Base-by-base conservation (phyloP, 2,113 vertebrate genomes). In the Rutilus rutilus region DNA sequence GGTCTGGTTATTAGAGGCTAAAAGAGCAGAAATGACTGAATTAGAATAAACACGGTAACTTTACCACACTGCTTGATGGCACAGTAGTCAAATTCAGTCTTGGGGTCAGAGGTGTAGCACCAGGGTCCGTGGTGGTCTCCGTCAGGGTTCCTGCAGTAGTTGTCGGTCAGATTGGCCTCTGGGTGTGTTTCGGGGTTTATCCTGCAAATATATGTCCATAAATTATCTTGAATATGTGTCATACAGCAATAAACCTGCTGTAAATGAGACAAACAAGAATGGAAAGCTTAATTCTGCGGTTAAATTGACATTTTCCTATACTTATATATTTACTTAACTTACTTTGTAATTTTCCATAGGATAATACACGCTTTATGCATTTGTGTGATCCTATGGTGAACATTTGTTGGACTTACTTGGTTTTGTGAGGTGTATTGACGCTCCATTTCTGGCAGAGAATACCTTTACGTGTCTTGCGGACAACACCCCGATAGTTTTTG, bases 61-160 rank as follows among this genome's bases (percentile, higher is more conserved):
- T 92, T 91, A 97, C 97, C 93, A 47, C 98, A 99, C 78, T 96
- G 96, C 73, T 94, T 95, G 89, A 99, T 95, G 17, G 97, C 97
- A 0, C 98, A 99, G 92, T 99, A 99, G 93, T 99, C 98, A 27
- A 99, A 99, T 33, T 97, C 96, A 0, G 96, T 98, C 45, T 93
- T 96, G 1, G 96, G 96, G 87, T 99, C 96, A 0, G 92, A 96
- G 75, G 98, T 99, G 91, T 99, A 98, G 92, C 98, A 99, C 98
- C 98, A 99, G 83, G 97, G 98, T 17, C 98, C 98, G 0, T 99
- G 97, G 87, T 94, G 96, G 75, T 99, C 98, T 0, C 95, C 91
- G 3, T 99, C 98, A 0, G 98, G 98, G 89, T 99, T 99, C 39
- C 97, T 95, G 87, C 98, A 99, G 91, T 97, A 97, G 90, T 99